Evolutionary conservation across 2,113 vertebrate species (phyloP), one percentile per base, ranked within the genome.

Genomic region (Periophthalmus modestus): DNA sequence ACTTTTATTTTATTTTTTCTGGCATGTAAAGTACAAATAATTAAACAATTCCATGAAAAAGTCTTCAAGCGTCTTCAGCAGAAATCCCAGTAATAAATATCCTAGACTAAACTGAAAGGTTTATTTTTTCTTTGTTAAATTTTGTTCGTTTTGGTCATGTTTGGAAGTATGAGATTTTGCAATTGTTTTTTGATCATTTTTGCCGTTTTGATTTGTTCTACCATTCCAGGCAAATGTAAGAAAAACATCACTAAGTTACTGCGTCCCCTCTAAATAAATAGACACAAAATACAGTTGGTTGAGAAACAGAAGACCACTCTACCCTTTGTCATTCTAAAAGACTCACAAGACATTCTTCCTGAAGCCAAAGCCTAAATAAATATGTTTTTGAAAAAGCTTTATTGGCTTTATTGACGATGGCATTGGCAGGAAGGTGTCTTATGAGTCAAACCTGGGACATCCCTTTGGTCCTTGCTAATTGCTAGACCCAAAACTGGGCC

Each of bases 31-130:
- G 95, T 96, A 97, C 95, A 97, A 97, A 97, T 96, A 96, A 96
- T 96, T 95, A 95, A 96, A 97, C 95, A 96, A 96, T 96, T 95
- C 95, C 95, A 97, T 97, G 96, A 96, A 97, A 96, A 97, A 97
- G 95, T 95, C 94, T 95, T 94, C 92, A 95, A 95, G 95, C 94
- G 92, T 95, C 93, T 94, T 95, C 95, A 95, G 94, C 94, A 96
- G 95, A 95, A 94, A 95, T 95, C 95, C 94, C 93, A 94, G 95
- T 96, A 95, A 95, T 95, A 97, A 96, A 96, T 95, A 95, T 94
- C 94, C 94, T 96, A 95, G 92, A 95, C 95, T 94, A 94, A 95
- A 96, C 95, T 93, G 93, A 94, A 94, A 95, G 94, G 92, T 95
- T 93, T 87, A 75, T 80, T 75, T 87, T 91, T 90, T 82, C 81